Evolutionary conservation across 2,797 vertebrate species (phyloP).

Genomic region (Peromyscus nudipes): DNA sequence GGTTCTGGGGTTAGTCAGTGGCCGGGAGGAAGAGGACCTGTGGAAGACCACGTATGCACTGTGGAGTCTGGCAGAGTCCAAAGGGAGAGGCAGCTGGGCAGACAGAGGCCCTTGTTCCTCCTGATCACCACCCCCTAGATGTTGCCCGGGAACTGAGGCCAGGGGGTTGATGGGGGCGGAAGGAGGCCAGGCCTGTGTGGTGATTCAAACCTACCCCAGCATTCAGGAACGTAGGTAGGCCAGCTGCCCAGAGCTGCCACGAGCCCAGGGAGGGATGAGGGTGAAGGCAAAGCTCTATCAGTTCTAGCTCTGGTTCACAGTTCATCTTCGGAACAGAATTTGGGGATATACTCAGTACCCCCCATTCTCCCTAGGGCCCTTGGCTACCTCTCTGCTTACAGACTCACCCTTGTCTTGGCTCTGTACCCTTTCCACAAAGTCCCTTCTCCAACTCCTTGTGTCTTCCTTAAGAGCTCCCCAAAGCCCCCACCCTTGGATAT

Average conservation of each 20-base stretch:
- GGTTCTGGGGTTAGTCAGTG: constrained; percentile 75
- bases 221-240: constrained; percentile 70
- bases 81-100: constrained; percentile 77
- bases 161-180: constrained; percentile 75
- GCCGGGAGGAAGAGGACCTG: constrained; percentile 76
- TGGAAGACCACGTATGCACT: constrained; percentile 81
- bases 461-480: constrained; percentile 59
- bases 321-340: constrained; percentile 60
- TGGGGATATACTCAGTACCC: background rate
- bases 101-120: constrained; percentile 84
- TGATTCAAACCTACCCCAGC: constrained; percentile 82
- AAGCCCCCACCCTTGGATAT: constrained; percentile 42
- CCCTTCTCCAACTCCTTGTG: background rate
- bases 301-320: constrained; percentile 53
- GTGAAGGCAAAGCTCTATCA: constrained; percentile 58
- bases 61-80: constrained; percentile 78
- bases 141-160: constrained; percentile 80
- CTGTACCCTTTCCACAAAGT: background rate
- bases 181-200: constrained; percentile 67
- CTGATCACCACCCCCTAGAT: constrained; percentile 60
- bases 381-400: constrained; percentile 23
- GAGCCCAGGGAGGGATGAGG: constrained; percentile 16
- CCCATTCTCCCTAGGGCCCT: background rate
- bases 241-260: constrained; percentile 76
- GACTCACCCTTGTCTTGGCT: background rate